Base-by-base conservation (phyloP, 2,888 invertebrate genomes). In the Ophion obscuratus region DNA sequence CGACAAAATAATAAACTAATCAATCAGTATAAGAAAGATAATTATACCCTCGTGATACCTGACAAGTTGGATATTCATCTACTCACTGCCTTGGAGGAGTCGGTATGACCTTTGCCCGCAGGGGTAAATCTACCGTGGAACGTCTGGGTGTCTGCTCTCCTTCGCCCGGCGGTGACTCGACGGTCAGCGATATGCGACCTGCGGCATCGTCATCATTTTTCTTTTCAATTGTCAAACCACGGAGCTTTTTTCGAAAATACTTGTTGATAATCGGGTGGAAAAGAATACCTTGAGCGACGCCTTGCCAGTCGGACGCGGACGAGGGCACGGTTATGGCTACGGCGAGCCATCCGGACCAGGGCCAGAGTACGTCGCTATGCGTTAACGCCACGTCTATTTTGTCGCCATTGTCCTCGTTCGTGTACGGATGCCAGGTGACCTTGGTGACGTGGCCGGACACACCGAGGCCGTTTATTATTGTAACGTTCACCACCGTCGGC, bases 281-380 rank as follows among this genome's bases (percentile, higher is more conserved):
- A 24, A 59, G 24, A 77, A 7, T 83, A 93, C 93, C 97, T 94
- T 98, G 97, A 9, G 97, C 97, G 78, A 97, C 95, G 10, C 98
- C 98, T 92, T 97, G 97, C 95, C 96, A 97, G 73, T 95, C 94
- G 4, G 95, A 95, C 3, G 96, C 97, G 31, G 95, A 94, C 83
- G 95, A 94, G 81, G 96, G 95, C 24, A 97, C 97, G 17, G 96
- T 96, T 86, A 98, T 95, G 90, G 96, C 95, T 31, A 99, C 96
- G 1, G 98, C 98, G 89, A 99, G 94, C 97, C 98, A 99, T 0
- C 99, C 99, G 1, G 98, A 98, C 99, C 99, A 99, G 0, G 99
- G 99, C 99, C 99, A 99, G 78, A 99, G 95, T 59, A 97, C 95
- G 88, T 96, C 96, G 14, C 98, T 97, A 94, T 97, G 96, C 4